These are phyloP conservation scores for Neodiprion virginianus DNA, from an alignment of 1,140 invertebrate species.

Conservation along the genomic window DNA sequence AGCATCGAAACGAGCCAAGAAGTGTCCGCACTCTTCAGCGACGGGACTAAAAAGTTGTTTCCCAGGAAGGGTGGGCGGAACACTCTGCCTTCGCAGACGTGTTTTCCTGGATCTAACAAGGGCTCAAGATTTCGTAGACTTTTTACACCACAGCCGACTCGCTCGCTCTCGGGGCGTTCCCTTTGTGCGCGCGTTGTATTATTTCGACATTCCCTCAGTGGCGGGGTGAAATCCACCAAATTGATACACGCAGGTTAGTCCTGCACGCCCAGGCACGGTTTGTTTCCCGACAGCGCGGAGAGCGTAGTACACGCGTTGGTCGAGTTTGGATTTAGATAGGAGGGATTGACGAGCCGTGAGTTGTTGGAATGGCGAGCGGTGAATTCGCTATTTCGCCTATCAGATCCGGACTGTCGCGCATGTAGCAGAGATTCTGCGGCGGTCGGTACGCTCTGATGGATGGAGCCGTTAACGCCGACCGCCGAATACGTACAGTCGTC, in stretches of 20 bases:
- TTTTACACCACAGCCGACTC: too few relatives aligned
- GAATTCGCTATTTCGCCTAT: not conserved
- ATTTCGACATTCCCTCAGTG: not conserved
- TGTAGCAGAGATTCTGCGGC: not conserved
- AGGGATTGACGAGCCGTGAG: not conserved
- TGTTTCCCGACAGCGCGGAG: too few relatives aligned
- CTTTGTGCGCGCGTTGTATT: not conserved
- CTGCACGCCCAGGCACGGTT: too few relatives aligned
- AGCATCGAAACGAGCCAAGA: not conserved
- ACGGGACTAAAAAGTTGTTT: not conserved
- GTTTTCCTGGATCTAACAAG: too few relatives aligned
- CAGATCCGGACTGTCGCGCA: not conserved
- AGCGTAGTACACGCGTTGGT: not conserved
- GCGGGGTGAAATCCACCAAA: not conserved
- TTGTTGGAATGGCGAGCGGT: not conserved
- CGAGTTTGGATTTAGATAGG: not conserved
- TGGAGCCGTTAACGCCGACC: slow-evolving; percentile 1
- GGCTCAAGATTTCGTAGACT: too few relatives aligned
- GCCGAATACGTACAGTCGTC: not conserved
- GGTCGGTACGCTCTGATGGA: not conserved
- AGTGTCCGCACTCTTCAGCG: not conserved
- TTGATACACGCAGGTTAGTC: too few relatives aligned
- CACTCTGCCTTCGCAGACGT: too few relatives aligned
- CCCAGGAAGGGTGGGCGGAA: too few relatives aligned
- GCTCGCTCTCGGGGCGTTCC: too few relatives aligned